phyloP scores from a whole-genome alignment of 2,113 vertebrate species.

The Amazona guildingii region DNA sequence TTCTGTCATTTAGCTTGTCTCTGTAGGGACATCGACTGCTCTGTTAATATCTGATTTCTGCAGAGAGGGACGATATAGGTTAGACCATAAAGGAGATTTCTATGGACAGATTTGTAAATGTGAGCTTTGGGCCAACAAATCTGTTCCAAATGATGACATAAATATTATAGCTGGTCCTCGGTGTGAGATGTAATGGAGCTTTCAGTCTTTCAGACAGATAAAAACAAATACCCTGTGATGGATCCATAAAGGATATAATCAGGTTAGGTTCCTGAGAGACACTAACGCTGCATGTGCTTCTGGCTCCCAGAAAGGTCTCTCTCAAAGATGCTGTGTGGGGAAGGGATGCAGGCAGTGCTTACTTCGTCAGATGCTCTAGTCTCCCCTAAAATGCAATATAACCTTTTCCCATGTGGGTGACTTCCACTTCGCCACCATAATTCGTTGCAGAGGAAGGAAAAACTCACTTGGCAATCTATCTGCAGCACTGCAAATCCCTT shows the following conservation, averaged over 20 bases:
- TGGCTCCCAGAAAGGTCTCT: background rate
- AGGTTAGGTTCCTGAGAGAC: background rate
- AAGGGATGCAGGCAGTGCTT: background rate
- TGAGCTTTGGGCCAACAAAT: conserved; percentile 48
- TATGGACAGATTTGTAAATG: background rate
- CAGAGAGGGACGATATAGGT: background rate
- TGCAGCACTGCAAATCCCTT: background rate
- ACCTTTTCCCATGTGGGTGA: background rate
- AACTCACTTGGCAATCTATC: background rate
- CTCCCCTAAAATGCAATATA: background rate
- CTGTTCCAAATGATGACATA: conserved; percentile 17
- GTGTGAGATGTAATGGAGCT: conserved; percentile 1
- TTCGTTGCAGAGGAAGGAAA: background rate
- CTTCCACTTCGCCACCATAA: background rate
- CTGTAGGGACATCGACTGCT: background rate
- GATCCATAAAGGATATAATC: background rate
- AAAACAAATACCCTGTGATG: conserved; percentile 31
- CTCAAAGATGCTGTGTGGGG: background rate
- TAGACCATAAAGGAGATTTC: background rate
- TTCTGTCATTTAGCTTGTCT: background rate
- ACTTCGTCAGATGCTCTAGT: background rate
- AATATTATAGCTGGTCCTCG: conserved; percentile 8
- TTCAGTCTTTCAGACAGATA: background rate
- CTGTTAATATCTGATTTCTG: conserved; percentile 1
- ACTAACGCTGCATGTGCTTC: background rate